Evolutionary conservation across 2,888 invertebrate species (phyloP).

Genomic region (Acanthosepion lycidas): DNA sequence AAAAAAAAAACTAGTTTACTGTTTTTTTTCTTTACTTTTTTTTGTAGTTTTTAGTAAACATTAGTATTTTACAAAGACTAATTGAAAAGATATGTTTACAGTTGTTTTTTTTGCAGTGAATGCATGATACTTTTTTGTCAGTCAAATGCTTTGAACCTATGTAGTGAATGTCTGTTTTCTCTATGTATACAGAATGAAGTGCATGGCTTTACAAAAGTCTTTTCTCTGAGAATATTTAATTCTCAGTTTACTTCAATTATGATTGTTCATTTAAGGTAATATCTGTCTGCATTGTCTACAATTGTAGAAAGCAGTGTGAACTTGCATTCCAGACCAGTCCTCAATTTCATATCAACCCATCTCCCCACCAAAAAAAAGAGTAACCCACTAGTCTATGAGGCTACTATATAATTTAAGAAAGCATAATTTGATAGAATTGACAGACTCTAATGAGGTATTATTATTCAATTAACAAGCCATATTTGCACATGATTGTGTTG

Average conservation of each 20-base stretch:
- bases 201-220: not conserved
- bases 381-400: not conserved
- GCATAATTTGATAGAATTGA: not conserved
- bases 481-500: not conserved
- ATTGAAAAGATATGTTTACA: not conserved
- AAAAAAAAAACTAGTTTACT: too few relatives aligned
- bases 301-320: not conserved
- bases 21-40: too few relatives aligned
- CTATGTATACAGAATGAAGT: not conserved
- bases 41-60: too few relatives aligned
- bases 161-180: not conserved
- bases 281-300: not conserved
- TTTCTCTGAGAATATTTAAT: too few relatives aligned
- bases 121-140: not conserved
- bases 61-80: too few relatives aligned
- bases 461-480: not conserved
- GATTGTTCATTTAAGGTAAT: not conserved
- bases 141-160: not conserved
- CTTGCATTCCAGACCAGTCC: not conserved
- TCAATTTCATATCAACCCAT: not conserved
- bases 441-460: not conserved
- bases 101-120: not conserved
- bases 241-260: not conserved
- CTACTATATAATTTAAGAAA: not conserved
- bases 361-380: not conserved